Evolutionary conservation across 2,113 vertebrate species (phyloP).

Genomic region (Nicator chloris): DNA sequence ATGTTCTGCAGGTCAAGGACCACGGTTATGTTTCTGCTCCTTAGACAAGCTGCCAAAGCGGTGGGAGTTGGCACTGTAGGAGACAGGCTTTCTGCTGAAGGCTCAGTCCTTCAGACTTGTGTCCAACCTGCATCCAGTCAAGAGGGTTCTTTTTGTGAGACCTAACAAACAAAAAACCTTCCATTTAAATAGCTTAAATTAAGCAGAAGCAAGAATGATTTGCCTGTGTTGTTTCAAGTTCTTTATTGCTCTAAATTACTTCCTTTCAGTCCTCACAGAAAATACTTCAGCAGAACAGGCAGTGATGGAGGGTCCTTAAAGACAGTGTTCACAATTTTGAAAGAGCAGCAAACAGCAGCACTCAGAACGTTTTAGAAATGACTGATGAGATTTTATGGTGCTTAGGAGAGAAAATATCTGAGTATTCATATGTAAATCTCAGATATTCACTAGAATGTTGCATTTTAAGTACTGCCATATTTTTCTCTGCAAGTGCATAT

Average conservation of each 20-base stretch:
- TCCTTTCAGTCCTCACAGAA: conserved; percentile 20
- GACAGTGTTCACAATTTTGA: neutral
- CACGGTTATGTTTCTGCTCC: neutral
- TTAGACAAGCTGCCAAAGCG: neutral
- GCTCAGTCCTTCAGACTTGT: neutral
- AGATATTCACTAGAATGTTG: conserved; percentile 36
- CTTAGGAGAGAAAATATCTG: conserved; percentile 34
- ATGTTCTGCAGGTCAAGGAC: neutral
- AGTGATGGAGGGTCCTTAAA: conserved; percentile 35
- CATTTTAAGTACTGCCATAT: conserved; percentile 44
- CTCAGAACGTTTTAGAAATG: conserved; percentile 36
- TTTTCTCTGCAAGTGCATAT: conserved; percentile 27
- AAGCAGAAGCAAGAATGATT: neutral
- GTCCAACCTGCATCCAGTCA: neutral
- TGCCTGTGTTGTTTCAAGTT: neutral
- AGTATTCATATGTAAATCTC: conserved; percentile 57
- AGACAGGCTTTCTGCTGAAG: neutral
- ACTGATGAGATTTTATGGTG: conserved; percentile 47
- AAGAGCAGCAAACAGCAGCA: conserved; percentile 10
- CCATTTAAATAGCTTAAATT: neutral
- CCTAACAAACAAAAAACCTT: neutral
- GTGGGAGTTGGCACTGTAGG: neutral
- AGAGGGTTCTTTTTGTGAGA: neutral
- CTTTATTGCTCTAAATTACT: neutral
- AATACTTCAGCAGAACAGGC: conserved; percentile 1